Evolutionary conservation across 2,797 vertebrate species (phyloP).

Genomic region (Fistularia tabacaria): DNA sequence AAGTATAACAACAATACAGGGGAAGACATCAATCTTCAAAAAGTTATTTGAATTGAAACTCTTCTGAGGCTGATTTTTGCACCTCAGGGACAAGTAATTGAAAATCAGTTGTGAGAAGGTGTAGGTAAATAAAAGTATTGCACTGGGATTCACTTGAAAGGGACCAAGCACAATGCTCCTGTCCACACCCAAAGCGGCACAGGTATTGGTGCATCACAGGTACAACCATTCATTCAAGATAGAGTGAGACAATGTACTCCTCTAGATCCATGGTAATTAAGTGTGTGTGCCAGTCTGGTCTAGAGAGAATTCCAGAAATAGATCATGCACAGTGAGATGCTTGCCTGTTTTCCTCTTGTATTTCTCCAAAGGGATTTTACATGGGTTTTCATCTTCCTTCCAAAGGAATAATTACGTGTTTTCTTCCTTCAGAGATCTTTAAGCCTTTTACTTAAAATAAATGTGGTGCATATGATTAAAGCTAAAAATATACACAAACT

Average conservation of each 20-base stretch:
- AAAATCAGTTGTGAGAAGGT: too few species aligned
- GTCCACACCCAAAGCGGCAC: constrained; percentile 43
- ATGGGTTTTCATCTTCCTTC: constrained; percentile 54
- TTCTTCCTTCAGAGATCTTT: constrained; percentile 35
- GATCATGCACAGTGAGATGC: constrained; percentile 52
- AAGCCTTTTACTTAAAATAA: constrained; percentile 24
- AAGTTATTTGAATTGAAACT: too few species aligned
- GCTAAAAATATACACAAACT: not conserved
- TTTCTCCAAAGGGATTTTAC: constrained; percentile 62
- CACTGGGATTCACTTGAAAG: too few species aligned
- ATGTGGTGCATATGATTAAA: constrained; percentile 35
- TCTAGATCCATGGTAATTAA: constrained; percentile 60
- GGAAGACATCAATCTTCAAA: too few species aligned
- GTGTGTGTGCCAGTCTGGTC: constrained; percentile 45
- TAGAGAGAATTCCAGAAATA: constrained; percentile 71
- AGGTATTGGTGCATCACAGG: constrained; percentile 27
- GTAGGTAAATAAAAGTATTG: too few species aligned
- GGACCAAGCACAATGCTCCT: constrained; percentile 15
- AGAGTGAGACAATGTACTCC: constrained; percentile 44
- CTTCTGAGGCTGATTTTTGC: too few species aligned
- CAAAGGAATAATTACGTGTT: constrained; percentile 57
- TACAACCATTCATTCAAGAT: constrained; percentile 37
- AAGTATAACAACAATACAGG: constrained; percentile 7
- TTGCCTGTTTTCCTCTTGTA: constrained; percentile 55
- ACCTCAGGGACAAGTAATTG: too few species aligned